Percentiles rank a stretch among this genome's conserved stretches.
phyloP scores from a whole-genome alignment of 2,797 vertebrate genomes.

The Lacerta viridis region DNA sequence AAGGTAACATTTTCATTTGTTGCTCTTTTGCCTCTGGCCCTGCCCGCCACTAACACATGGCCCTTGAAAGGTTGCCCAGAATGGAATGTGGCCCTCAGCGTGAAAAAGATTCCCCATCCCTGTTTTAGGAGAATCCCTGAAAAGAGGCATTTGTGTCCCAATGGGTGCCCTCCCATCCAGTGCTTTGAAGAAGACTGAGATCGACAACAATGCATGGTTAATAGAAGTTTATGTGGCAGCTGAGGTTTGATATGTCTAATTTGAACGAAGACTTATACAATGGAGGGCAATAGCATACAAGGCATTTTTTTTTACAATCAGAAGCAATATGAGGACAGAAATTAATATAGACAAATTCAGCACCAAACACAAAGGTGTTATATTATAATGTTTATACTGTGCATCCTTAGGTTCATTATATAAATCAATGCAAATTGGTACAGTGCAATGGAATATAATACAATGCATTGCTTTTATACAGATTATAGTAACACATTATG shows the following conservation, averaged over 20 bases:
- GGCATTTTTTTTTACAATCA: background rate
- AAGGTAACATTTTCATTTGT: too few relatives aligned
- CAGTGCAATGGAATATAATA: background rate
- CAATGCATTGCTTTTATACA: background rate
- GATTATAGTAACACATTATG: background rate
- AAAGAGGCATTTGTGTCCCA: too few relatives aligned
- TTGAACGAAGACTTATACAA: background rate
- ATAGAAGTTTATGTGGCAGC: conserved; percentile 22
- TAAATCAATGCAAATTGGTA: background rate
- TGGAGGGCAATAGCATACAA: background rate
- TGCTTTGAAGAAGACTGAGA: background rate
- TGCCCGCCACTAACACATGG: too few relatives aligned
- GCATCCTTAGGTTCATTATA: background rate
- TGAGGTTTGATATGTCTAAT: background rate
- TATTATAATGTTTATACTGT: background rate
- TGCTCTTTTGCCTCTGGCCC: too few relatives aligned
- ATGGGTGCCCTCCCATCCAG: background rate
- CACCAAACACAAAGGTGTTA: background rate
- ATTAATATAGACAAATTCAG: background rate
- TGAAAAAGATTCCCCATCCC: background rate
- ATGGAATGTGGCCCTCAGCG: too few relatives aligned
- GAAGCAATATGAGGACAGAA: background rate
- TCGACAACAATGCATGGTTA: background rate
- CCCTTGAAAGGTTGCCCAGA: too few relatives aligned
- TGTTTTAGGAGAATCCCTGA: background rate